Evolutionary conservation across 2,797 vertebrate species (phyloP).

Genomic region (Clamator glandarius): DNA sequence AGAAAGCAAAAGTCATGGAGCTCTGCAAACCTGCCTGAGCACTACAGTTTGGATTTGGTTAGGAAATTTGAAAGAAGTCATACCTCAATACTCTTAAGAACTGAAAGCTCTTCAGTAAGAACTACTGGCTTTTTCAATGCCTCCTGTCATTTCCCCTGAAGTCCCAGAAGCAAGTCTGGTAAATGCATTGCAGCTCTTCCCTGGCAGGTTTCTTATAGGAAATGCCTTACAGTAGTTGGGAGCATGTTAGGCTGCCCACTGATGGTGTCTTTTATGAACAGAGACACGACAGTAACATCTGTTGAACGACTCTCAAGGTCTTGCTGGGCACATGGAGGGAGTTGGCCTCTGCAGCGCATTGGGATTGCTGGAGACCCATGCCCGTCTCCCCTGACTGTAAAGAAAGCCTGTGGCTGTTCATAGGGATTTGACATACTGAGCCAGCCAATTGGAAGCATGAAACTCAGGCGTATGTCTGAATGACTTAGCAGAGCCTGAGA

Average conservation of each 20-base stretch:
- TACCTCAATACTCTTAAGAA: background rate
- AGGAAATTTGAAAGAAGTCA: background rate
- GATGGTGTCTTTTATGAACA: background rate
- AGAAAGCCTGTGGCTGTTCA: background rate
- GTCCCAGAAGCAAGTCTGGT: background rate
- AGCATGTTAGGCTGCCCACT: background rate
- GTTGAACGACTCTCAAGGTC: background rate
- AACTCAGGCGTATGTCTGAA: background rate
- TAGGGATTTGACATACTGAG: background rate
- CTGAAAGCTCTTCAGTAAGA: background rate
- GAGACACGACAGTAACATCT: background rate
- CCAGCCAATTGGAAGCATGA: background rate
- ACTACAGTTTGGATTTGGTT: background rate
- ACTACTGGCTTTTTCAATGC: background rate
- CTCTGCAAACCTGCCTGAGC: background rate
- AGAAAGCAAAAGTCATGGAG: background rate
- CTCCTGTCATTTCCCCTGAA: background rate
- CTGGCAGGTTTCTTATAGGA: background rate
- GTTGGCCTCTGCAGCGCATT: background rate
- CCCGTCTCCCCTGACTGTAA: no score
- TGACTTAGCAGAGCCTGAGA: background rate
- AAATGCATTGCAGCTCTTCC: background rate
- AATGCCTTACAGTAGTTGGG: background rate
- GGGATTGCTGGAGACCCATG: background rate
- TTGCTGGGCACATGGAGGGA: fast-evolving